Evolutionary conservation across 2,113 vertebrate species (phyloP), one percentile per base, ranked within the genome.

Genomic region (Apistogramma diplotaenia): DNA sequence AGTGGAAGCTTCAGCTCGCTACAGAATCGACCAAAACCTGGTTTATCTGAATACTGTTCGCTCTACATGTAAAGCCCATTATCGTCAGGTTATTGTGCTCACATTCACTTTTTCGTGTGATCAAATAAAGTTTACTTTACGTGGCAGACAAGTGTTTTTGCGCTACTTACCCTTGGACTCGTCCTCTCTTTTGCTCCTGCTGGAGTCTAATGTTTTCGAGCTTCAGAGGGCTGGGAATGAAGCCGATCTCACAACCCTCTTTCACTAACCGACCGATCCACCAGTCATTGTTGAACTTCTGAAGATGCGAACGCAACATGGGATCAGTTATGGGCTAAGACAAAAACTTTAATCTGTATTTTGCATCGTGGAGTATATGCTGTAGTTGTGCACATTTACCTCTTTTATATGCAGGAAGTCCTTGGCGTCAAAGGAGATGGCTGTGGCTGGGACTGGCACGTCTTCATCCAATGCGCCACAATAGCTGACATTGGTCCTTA

Each of bases 251-350:
- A n/a, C 98, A 99, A 93, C 98, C 98, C 91, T 99, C 98, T 85
- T 99, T 99, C 56, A 99, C 98, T 89, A 99, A 95, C 77, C 98
- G 95, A 59, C 98, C 98, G 87, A 99, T 99, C 98, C 98, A 99
- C 98, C 98, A 99, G 93, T 99, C 98, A 49, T 99, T 99, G 90
- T 99, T 99, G 76, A 99, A 99, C 88, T 99, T 99, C 98, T 99
- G 94, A 29, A 77, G 12, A 25, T 3, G 9, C 3, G 2, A 29
- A 67, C 1, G 1, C 1, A 16, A 27, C 46, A 10, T 49, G 57
- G 3, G 19, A 73, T 1, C 54, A 74, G 71, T 56, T 40, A 57
- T 11, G 55, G 12, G 7, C 23, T 57, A 57, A 55, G 8, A 10
- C 8, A 23, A 10, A 35, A 55, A 55, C 12, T 11, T 18, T 46